Evolutionary conservation across 2,797 vertebrate genomes (phyloP), one percentile per base, ranked within the genome.

Genomic region (Chloroceryle amazona): DNA sequence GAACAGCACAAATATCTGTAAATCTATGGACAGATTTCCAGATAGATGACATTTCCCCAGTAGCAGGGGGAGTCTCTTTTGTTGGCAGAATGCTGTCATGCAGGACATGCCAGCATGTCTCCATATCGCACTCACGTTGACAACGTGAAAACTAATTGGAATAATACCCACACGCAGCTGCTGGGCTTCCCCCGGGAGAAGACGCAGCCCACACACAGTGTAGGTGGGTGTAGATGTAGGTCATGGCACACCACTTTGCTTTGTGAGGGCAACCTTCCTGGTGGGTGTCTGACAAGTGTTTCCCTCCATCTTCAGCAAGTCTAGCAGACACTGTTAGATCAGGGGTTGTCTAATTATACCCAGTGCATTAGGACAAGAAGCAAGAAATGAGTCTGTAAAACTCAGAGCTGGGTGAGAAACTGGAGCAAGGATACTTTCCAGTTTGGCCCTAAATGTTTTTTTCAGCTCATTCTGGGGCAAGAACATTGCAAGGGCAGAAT

Each of bases 131-230:
- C 10, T 95, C 29, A 10, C 65, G 42, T 11, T 80, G 88, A 86
- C 88, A 74, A 44, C 0, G 18, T 35, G 84, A 82, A 81, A 80
- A 66, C n/a, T 72, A 89, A 92, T 89, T 18, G 86, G 84, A 81
- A 92, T 78, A 67, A 93, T 95, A 74, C 21, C 74, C 92, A 72
- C 87, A 81, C 20, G 3, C 80, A 95, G 84, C 89, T 90, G 81
- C 62, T 54, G 88, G 91, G 85, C 84, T 96, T 96, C 93, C 92
- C 94, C 79, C 91, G 14, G 83, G 75, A 95, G 62, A 39, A 95
- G 86, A 86, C 31, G 3, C 68, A 51, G 72, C 96, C 95, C 95
- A 88, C 96, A 1, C 20, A 0, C 8, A 9, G 55, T 7, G 89
- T 87, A 62, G 91, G 96, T 84, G 92, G 92, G 51, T 37, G 42